A percentile compares a stretch with the other conserved stretches of the same genome.
Evolutionary conservation across 2,888 invertebrate species (phyloP).

Genomic region (Rotaria sp.): DNA sequence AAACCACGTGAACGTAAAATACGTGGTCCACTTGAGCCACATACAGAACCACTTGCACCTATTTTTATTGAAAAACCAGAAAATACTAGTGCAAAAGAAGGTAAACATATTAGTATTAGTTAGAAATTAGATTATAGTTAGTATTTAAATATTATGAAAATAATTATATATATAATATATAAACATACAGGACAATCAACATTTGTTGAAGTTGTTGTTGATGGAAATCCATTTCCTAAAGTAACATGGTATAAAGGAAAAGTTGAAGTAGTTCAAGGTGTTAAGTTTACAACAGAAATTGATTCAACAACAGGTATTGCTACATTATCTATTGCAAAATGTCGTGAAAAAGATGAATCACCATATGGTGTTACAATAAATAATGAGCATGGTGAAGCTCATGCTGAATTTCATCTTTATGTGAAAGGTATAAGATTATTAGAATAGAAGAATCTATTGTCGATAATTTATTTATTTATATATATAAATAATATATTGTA

Average conservation of each 20-base stretch:
- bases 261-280: constrained; percentile 33
- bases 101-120: not conserved
- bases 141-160: no score
- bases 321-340: constrained; percentile 25
- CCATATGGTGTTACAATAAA: constrained; percentile 31
- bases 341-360: constrained; percentile 34
- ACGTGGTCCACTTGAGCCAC: constrained; percentile 31
- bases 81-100: constrained; percentile 34
- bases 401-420: constrained; percentile 32
- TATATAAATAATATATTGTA: no score
- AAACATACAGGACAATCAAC: not conserved
- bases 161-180: not conserved
- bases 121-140: not conserved
- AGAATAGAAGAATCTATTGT: not conserved
- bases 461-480: no score
- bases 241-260: constrained; percentile 37
- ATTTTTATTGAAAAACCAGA: constrained; percentile 39
- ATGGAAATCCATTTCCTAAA: constrained; percentile 40
- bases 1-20: constrained; percentile 35
- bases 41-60: constrained; percentile 33
- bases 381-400: constrained; percentile 34
- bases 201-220: constrained; percentile 38
- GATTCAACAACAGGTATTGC: constrained; percentile 38
- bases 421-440: constrained; percentile 33
- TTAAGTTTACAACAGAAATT: constrained; percentile 1